Conservation (phyloP, 2,113 vertebrate genomes). For the Colaptes auratus region DNA sequence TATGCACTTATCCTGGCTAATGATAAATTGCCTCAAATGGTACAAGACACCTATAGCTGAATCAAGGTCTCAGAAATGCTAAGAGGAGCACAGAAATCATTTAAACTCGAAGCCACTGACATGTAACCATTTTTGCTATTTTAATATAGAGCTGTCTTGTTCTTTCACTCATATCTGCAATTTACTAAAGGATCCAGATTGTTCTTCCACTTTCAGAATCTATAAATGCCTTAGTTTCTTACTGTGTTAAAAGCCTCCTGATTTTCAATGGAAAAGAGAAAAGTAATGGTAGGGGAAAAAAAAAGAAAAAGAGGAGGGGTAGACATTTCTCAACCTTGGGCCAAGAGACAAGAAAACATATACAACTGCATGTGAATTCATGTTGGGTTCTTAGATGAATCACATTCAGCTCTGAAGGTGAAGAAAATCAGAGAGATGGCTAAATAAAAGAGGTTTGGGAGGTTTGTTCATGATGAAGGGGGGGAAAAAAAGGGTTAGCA, state of each 20-base stretch:
- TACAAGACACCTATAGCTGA: background rate
- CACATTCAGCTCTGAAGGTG: background rate
- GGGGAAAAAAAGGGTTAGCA: background rate
- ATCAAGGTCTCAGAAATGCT: background rate
- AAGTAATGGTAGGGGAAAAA: background rate
- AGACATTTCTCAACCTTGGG: background rate
- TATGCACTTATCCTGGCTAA: background rate
- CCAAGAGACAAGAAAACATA: background rate
- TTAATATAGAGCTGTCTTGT: background rate
- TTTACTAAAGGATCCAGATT: background rate
- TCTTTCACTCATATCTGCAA: background rate
- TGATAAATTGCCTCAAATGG: accelerated
- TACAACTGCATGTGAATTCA: background rate
- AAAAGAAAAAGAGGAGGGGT: background rate
- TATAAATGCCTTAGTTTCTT: background rate
- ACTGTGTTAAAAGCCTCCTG: background rate
- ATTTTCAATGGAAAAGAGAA: background rate
- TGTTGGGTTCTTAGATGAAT: background rate
- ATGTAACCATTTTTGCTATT: background rate
- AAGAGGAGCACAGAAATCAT: background rate
- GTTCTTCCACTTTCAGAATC: background rate
- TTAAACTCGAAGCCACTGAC: background rate
- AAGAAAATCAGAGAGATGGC: background rate
- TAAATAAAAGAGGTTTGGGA: background rate
- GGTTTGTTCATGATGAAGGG: background rate